Percentiles rank a stretch among this genome's conserved stretches.
phyloP scores from a whole-genome alignment of 2,113 vertebrate species.

The Oryzias woworae region DNA sequence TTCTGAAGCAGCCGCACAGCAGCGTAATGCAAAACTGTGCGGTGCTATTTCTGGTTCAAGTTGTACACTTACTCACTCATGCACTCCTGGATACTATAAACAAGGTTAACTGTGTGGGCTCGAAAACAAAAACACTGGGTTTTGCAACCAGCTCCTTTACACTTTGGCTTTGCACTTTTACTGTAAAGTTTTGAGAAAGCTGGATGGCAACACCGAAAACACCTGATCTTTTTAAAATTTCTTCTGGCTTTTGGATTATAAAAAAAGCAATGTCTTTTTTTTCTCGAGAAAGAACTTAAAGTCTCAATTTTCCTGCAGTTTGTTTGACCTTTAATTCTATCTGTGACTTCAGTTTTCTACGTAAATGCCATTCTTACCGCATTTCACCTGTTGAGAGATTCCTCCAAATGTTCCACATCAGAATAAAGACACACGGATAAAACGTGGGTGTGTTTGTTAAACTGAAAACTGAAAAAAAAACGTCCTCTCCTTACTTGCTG shows the following conservation, averaged over 20 bases:
- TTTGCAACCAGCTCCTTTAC: slow-evolving; percentile 27
- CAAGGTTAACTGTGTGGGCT: slow-evolving; percentile 21
- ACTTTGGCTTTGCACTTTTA: slow-evolving; percentile 4
- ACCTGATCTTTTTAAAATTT: slow-evolving; percentile 14
- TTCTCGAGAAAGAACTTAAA: too few species aligned
- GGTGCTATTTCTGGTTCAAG: slow-evolving; percentile 63
- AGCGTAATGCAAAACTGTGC: slow-evolving; percentile 58
- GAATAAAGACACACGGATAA: neutral
- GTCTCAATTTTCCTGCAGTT: slow-evolving; percentile 7
- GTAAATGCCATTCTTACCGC: slow-evolving; percentile 78
- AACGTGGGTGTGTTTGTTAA: slow-evolving; percentile 56
- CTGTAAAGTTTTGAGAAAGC: slow-evolving; percentile 30
- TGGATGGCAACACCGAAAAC: neutral
- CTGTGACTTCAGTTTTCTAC: slow-evolving; percentile 5
- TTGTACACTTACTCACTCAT: slow-evolving; percentile 41
- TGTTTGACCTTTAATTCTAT: slow-evolving; percentile 3
- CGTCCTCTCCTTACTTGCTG: slow-evolving; percentile 78
- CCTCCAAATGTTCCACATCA: slow-evolving; percentile 51
- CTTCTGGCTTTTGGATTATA: slow-evolving; percentile 20
- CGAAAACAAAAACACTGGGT: slow-evolving; percentile 26
- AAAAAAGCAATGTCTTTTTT: too few species aligned
- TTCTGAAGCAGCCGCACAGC: slow-evolving; percentile 47
- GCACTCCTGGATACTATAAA: slow-evolving; percentile 28
- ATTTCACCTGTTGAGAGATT: slow-evolving; percentile 88
- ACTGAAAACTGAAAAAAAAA: slow-evolving; percentile 77